phyloP scores from a whole-genome alignment of 2,797 vertebrate species.

The Bryconaethiops microstoma region DNA sequence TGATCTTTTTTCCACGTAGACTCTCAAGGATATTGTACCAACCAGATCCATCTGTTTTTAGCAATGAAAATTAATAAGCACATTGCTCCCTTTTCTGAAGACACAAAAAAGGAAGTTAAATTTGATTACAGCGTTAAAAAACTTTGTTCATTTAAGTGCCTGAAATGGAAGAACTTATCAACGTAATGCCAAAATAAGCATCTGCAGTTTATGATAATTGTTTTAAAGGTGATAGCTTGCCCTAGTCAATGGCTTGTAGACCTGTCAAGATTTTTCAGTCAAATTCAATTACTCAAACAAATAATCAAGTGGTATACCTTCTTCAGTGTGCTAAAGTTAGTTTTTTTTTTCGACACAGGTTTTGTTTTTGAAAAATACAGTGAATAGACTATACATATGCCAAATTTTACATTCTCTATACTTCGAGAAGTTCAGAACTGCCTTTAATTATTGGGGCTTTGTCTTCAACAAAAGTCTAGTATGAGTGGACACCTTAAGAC shows the following conservation, averaged over 20 bases:
- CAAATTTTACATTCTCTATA: too few relatives aligned
- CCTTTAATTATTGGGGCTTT: too few relatives aligned
- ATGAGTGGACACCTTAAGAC: too few relatives aligned
- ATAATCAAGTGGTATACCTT: too few relatives aligned
- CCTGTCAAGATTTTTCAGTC: too few relatives aligned
- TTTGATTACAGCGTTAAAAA: neutral
- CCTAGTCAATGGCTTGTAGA: neutral
- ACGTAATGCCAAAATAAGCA: neutral
- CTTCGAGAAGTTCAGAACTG: too few relatives aligned
- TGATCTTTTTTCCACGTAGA: neutral
- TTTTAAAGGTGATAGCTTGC: neutral
- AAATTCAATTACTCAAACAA: too few relatives aligned
- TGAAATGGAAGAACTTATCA: neutral
- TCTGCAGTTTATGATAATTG: neutral
- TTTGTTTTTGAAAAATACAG: too few relatives aligned
- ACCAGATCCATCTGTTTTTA: conserved; percentile 9
- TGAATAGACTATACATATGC: too few relatives aligned
- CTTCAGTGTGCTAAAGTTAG: too few relatives aligned
- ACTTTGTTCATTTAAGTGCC: neutral
- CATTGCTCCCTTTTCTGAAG: conserved; percentile 12
- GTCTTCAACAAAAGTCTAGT: too few relatives aligned
- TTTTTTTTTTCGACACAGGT: too few relatives aligned
- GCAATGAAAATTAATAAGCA: neutral
- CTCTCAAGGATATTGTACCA: neutral
- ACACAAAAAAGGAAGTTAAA: neutral